Evolutionary conservation across 2,113 vertebrate species (phyloP).

Genomic region (Brachionichthys hirsutus): DNA sequence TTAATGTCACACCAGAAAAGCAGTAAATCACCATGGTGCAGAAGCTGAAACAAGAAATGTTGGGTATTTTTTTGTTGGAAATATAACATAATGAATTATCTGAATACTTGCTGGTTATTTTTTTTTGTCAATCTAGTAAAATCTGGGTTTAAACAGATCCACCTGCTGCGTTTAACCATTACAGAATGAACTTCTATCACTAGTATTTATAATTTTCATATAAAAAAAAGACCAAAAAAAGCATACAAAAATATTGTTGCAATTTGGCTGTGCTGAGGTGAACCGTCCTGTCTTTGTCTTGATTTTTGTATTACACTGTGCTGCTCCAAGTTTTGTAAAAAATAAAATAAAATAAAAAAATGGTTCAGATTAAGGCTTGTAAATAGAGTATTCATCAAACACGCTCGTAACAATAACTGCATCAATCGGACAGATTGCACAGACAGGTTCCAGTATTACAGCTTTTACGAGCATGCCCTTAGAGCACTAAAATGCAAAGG

Average conservation of each 20-base stretch:
- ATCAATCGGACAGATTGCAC: slow-evolving; percentile 18
- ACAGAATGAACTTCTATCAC: slow-evolving; percentile 13
- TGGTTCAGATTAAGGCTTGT: slow-evolving; percentile 41
- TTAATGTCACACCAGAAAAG: neutral
- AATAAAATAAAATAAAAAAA: slow-evolving; percentile 49
- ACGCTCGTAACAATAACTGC: slow-evolving; percentile 49
- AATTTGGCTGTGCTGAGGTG: slow-evolving; percentile 40
- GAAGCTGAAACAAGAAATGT: neutral
- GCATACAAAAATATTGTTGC: slow-evolving; percentile 5
- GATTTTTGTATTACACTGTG: slow-evolving; percentile 41
- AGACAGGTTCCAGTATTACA: slow-evolving; percentile 46
- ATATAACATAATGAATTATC: neutral
- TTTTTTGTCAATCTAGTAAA: neutral
- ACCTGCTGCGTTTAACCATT: neutral
- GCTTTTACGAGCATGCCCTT: slow-evolving; percentile 52
- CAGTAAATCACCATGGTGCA: neutral
- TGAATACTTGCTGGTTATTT: neutral
- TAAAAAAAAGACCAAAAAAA: neutral
- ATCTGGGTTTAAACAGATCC: neutral
- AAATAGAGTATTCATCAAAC: slow-evolving; percentile 41
- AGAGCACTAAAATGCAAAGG: slow-evolving; percentile 40
- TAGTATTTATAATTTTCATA: slow-evolving; percentile 25
- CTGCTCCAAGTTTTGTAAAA: slow-evolving; percentile 56
- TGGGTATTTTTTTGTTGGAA: neutral
- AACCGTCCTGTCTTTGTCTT: slow-evolving; percentile 45